A percentile compares a stretch with the other conserved stretches of the same genome.
phyloP scores from a whole-genome alignment of 2,797 vertebrate genomes.

The Peromyscus eremicus region DNA sequence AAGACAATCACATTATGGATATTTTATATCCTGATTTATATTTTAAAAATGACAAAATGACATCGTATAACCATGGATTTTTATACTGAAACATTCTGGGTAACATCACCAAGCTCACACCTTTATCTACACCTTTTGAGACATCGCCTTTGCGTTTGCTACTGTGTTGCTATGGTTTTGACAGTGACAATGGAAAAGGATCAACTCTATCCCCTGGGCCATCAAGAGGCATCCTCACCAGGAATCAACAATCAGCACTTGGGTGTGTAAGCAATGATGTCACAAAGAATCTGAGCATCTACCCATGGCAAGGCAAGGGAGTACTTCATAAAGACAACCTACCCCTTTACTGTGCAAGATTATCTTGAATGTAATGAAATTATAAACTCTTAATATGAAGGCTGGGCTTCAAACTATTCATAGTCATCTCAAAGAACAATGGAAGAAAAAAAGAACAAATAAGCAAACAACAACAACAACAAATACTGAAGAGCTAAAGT shows the following conservation, averaged over 20 bases:
- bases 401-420: constrained; percentile 68
- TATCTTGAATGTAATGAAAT: constrained; percentile 7
- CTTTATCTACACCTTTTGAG: not conserved
- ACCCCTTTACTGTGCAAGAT: not conserved
- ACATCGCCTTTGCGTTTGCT: not conserved
- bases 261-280: rapidly evolving
- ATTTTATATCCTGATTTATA: not conserved
- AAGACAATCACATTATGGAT: not conserved
- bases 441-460: too few relatives aligned
- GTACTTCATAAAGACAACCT: not conserved
- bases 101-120: not conserved
- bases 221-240: rapidly evolving
- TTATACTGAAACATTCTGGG: not conserved
- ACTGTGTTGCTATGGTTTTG: not conserved
- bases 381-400: constrained; percentile 60
- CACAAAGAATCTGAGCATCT: not conserved
- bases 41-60: not conserved
- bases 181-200: too few relatives aligned
- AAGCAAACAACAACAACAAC: not conserved
- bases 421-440: not conserved
- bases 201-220: rapidly evolving
- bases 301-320: not conserved
- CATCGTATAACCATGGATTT: not conserved
- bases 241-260: not conserved
- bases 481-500: constrained; percentile 47